Evolutionary conservation across 2,888 invertebrate species (phyloP), one percentile per base, ranked within the genome.

Genomic region (Chrysolina americana): DNA sequence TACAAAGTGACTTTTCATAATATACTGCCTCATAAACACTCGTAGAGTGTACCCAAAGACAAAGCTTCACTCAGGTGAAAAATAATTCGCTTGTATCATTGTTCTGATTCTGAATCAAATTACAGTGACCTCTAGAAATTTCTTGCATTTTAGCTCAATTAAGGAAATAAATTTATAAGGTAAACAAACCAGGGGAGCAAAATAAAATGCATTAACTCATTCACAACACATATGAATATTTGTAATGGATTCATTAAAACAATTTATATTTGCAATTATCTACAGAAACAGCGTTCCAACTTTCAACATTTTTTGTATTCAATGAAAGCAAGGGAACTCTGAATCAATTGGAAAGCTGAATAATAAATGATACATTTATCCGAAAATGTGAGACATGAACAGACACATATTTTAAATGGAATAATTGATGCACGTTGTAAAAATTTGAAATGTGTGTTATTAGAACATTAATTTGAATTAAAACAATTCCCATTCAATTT

Each of bases 381-480:
- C 15, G 44, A 44, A 44, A 44, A 44, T 44, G 11, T 44, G 15
- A 44, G 44, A 44, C 15, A 44, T 15, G 15, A 28, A 3, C 36
- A 36, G 36, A 36, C 36, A 36, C 36, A 36, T 36, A 4, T 6
- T 36, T 36, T 36, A 36, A 59, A 13, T 59, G 59, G 21, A 53
- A 53, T 13, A 53, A 53, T 19, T 53, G 53, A 53, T 53, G 10
- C 19, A 15, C 23, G 28, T 15, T 59, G 15, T 28, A 59, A 23
- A 59, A 6, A 59, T 36, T 15, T 15, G 0, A 59, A 28, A 59
- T 53, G 53, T 3, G n/a, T 59, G 0, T 17, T 28, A 28, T n/a
- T 47, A n/a, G 23, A 28, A 59, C 59, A 59, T 59, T 17, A 59
- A 59, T 36, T 59, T 36, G 59, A 36, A 59, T 59, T 11, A 19